These are phyloP conservation scores for Microplitis deprimator DNA, from an alignment of 2,888 invertebrate genomes.

Conservation along the genomic window DNA sequence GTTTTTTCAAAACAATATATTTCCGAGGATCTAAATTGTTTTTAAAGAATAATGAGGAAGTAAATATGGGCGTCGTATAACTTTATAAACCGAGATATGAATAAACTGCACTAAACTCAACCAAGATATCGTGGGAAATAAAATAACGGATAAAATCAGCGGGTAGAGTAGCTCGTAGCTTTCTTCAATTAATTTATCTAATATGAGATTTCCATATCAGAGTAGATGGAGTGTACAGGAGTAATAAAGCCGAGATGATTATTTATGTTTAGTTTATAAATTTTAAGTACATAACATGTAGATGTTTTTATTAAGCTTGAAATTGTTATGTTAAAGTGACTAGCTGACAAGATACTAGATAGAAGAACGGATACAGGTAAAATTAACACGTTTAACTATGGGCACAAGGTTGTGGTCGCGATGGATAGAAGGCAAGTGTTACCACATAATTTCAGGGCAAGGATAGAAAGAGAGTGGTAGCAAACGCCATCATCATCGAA, in stretches of 20 bases:
- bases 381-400: not conserved
- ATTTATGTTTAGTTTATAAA: not conserved
- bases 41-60: constrained; percentile 15
- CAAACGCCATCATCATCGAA: constrained; percentile 5
- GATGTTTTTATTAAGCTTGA: too few relatives aligned
- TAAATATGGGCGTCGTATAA: constrained; percentile 27
- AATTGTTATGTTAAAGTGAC: too few relatives aligned
- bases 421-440: constrained; percentile 46
- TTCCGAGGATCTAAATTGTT: constrained; percentile 1
- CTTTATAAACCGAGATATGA: constrained; percentile 7
- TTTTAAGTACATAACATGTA: too few relatives aligned
- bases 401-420: not conserved
- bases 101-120: not conserved
- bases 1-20: not conserved
- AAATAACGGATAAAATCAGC: not conserved
- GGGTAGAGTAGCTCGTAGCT: not conserved
- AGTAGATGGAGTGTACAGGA: too few relatives aligned
- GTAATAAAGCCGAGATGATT: not conserved
- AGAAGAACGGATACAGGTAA: too few relatives aligned
- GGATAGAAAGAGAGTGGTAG: constrained; percentile 43
- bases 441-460: constrained; percentile 53
- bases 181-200: constrained; percentile 27
- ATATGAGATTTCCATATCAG: not conserved
- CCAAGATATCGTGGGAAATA: constrained; percentile 4
- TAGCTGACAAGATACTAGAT: too few relatives aligned